Conservation (phyloP, 2,113 vertebrate genomes). For the Brienomyrus longianalis region DNA sequence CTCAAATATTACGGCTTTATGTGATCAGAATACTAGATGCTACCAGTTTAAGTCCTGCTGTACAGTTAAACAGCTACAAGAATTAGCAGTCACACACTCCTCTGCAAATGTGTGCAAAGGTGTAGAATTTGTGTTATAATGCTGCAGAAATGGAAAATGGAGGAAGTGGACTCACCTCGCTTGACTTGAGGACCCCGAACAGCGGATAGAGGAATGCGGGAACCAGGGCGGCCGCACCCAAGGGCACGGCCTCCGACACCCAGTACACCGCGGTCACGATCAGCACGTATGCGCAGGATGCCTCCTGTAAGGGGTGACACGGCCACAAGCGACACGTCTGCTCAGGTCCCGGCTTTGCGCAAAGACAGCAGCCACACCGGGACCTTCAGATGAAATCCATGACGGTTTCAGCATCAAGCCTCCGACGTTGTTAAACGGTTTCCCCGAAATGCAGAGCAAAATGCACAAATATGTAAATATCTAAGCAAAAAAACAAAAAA, state of each 20-base stretch:
- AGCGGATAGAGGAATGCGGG: slow-evolving; percentile 93
- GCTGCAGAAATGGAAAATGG: background rate
- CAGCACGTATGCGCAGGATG: slow-evolving; percentile 88
- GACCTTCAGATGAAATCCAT: background rate
- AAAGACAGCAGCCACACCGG: background rate
- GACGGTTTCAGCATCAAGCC: background rate
- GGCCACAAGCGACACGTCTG: background rate
- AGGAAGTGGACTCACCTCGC: slow-evolving; percentile 70
- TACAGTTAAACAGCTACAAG: background rate
- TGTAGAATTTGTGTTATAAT: background rate
- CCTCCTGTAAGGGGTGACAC: slow-evolving; percentile 64
- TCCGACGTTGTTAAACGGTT: background rate
- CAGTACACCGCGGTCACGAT: slow-evolving; percentile 88
- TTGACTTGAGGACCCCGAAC: slow-evolving; percentile 94
- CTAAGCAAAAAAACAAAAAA: background rate
- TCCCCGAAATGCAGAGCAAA: background rate
- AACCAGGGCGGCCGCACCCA: slow-evolving; percentile 90
- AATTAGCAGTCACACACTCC: background rate
- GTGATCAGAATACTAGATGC: background rate
- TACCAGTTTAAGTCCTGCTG: background rate
- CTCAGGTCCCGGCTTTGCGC: background rate
- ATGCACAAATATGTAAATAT: background rate
- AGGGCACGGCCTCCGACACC: slow-evolving; percentile 90
- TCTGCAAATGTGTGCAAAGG: background rate
- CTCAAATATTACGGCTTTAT: background rate